Evolutionary conservation across 2,797 vertebrate genomes (phyloP).

Genomic region (Sebastes trivittatus): DNA sequence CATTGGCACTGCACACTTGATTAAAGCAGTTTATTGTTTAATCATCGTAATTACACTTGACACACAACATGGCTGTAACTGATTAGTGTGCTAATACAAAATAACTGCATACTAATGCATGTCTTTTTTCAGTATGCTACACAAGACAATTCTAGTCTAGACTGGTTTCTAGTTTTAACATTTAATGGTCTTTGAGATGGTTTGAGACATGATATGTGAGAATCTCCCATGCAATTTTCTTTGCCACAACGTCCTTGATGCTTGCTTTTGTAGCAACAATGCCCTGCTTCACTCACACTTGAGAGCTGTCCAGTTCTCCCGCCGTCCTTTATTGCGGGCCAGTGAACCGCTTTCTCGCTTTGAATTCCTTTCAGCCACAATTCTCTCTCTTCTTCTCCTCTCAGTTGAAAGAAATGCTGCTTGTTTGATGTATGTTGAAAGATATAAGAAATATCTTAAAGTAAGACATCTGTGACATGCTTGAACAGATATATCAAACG

Average conservation of each 20-base stretch:
- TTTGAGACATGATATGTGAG: background rate
- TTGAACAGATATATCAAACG: background rate
- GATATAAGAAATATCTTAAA: background rate
- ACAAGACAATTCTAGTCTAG: background rate
- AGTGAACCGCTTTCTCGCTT: background rate
- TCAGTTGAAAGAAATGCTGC: background rate
- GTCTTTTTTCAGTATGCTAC: background rate
- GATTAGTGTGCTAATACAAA: constrained; percentile 30
- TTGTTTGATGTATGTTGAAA: constrained; percentile 5
- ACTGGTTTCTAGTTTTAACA: background rate
- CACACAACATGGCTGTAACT: constrained; percentile 35
- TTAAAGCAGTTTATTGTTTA: constrained; percentile 59
- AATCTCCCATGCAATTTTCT: background rate
- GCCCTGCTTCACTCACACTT: background rate
- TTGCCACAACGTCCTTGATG: background rate
- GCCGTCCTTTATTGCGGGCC: background rate
- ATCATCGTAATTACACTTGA: constrained; percentile 47
- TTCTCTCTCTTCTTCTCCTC: background rate
- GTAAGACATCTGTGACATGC: background rate
- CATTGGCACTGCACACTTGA: constrained; percentile 38
- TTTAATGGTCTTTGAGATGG: background rate
- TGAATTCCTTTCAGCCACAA: background rate
- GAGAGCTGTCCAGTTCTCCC: background rate
- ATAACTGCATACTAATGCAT: constrained; percentile 25
- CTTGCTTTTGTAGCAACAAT: background rate